Conservation (phyloP, 2,888 invertebrate genomes). For the Melieria omissa region DNA sequence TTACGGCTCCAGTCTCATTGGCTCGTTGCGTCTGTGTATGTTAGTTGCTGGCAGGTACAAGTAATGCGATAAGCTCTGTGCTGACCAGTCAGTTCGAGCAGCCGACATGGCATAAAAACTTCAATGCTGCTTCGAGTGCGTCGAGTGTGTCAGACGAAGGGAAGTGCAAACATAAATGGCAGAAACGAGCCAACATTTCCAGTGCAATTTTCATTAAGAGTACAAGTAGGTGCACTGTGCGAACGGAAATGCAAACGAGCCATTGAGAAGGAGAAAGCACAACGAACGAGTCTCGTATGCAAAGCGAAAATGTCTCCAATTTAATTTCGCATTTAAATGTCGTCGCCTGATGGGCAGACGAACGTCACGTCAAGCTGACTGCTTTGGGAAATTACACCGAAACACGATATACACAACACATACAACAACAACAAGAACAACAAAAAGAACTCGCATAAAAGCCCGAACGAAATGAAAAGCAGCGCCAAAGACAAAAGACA, state of each 20-base stretch:
- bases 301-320: neutral
- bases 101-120: no score
- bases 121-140: no score
- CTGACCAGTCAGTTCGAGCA: no score
- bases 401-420: conserved; percentile 8
- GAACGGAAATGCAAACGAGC: no score
- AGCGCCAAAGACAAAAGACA: no score
- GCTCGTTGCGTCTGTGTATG: conserved; percentile 19
- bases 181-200: no score
- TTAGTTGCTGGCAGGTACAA: conserved; percentile 16
- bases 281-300: no score
- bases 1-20: neutral
- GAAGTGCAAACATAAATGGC: no score
- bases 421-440: conserved; percentile 1
- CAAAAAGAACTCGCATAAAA: conserved; percentile 3
- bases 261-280: no score
- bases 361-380: neutral
- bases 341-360: neutral
- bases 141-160: no score
- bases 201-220: no score
- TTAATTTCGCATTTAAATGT: conserved; percentile 20
- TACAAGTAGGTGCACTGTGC: no score
- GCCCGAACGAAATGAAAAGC: neutral
- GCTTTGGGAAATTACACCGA: neutral
- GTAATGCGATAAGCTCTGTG: conserved; percentile 24